phyloP scores from a whole-genome alignment of 1,140 invertebrate genomes.

The Drosophila nikananu region DNA sequence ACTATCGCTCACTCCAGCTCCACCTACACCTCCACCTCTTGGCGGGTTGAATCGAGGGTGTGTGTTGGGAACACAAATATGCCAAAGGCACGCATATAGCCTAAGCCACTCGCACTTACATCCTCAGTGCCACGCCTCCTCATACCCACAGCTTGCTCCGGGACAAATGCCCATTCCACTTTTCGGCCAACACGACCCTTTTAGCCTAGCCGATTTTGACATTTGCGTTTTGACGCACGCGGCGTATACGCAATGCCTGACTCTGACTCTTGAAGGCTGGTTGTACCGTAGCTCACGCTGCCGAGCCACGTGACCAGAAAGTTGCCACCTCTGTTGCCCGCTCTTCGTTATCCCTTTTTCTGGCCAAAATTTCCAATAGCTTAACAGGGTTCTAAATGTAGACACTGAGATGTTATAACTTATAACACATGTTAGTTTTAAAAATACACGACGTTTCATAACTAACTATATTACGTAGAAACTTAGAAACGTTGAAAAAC shows the following conservation, averaged over 20 bases:
- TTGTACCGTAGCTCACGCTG: slow-evolving; percentile 11
- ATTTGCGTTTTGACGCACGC: slow-evolving; percentile 54
- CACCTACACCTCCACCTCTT: slow-evolving; percentile 2
- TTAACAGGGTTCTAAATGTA: slow-evolving; percentile 18
- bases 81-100: slow-evolving; percentile 63
- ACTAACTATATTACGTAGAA: background rate
- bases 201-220: slow-evolving; percentile 37
- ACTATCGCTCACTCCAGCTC: slow-evolving; percentile 13
- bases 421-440: background rate
- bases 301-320: slow-evolving; percentile 46
- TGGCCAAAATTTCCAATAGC: slow-evolving; percentile 47
- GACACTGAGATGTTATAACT: slow-evolving; percentile 6
- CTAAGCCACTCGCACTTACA: slow-evolving; percentile 40
- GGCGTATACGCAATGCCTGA: slow-evolving; percentile 73
- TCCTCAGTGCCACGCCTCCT: slow-evolving; percentile 4
- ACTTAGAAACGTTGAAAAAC: no score
- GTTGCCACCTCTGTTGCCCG: slow-evolving; percentile 8
- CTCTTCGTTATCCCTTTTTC: slow-evolving; percentile 11
- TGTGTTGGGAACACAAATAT: slow-evolving; percentile 59
- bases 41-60: background rate
- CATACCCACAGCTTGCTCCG: background rate
- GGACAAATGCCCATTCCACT: background rate
- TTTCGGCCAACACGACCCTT: slow-evolving; percentile 4
- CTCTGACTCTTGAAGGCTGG: slow-evolving; percentile 34
- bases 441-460: slow-evolving; percentile 9